Evolutionary conservation across 2,888 invertebrate species (phyloP), one percentile per base, ranked within the genome.

Genomic region (Brachypalpus laphriformis): DNA sequence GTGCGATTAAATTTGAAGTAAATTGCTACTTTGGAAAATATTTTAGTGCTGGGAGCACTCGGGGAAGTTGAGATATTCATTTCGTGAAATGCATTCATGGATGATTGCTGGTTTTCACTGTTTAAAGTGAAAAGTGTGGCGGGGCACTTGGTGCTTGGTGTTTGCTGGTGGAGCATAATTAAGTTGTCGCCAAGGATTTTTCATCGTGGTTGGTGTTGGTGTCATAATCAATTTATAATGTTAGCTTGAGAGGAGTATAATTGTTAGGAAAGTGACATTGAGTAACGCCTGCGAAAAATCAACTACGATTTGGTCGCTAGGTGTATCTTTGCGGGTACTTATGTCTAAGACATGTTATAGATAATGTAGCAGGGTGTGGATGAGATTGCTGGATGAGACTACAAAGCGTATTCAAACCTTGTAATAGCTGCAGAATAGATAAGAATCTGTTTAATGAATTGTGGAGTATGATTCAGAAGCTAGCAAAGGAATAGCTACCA

Each of bases 21-120:
- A 85, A 85, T 85, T 85, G 80, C 85, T 81, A 81, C 81, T 85
- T 81, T 81, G 80, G 59, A 37, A 51, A 81, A 66, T 66, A 81
- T 40, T 85, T 71, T 81, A 71, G 28, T 51, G 85, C 81, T 85
- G 45, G 16, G 7, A 80, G 81, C 71, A 49, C 14, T 71, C 59
- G 28, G 40, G 34, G 75, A 71, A 78, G 81, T 81, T 85, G 51
- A 81, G 75, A 71, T 85, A 80, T 85, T 76, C 71, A 66, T 71
- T 85, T 81, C 71, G 80, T 75, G 75, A 61, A 82, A 76, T 75
- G 81, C 71, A 71, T 59, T 72, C 66, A 28, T 71, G 65, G 65
- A 71, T 85, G 81, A 85, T 85, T 85, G 65, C 66, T 42, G 71
- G 81, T 66, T 85, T 71, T 42, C 42, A 25, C 34, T 34, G 40